A percentile compares a stretch with the other conserved stretches of the same genome.
Conservation (phyloP, 2,113 vertebrate species). For the Sitta europaea region DNA sequence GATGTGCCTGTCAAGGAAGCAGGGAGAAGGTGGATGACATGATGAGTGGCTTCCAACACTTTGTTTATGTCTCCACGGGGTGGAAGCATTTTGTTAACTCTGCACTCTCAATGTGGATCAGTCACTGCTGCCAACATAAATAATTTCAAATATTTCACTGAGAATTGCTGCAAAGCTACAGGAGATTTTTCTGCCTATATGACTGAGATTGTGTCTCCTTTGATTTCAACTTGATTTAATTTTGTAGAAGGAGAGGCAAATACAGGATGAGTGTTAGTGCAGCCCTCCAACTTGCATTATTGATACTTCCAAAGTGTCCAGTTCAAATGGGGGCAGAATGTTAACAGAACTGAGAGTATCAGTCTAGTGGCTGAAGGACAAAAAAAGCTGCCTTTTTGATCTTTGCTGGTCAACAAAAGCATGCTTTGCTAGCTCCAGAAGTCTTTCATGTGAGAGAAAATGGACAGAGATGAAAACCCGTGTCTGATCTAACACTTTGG, state of each 20-base stretch:
- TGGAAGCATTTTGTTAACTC: slow-evolving; percentile 59
- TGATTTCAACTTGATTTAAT: slow-evolving; percentile 56
- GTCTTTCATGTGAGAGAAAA: slow-evolving; percentile 60
- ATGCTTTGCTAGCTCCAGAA: slow-evolving; percentile 48
- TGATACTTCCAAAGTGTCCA: slow-evolving; percentile 56
- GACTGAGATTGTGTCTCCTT: slow-evolving; percentile 28
- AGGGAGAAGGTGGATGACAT: slow-evolving; percentile 1
- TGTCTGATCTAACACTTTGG: background rate
- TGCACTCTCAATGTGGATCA: slow-evolving; percentile 26
- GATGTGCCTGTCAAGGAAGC: slow-evolving; percentile 20
- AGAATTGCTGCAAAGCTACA: slow-evolving; percentile 39
- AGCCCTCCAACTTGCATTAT: slow-evolving; percentile 64
- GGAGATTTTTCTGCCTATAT: slow-evolving; percentile 22
- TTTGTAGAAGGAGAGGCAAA: slow-evolving; percentile 43
- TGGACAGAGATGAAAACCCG: slow-evolving; percentile 42
- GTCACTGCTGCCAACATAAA: slow-evolving; percentile 46
- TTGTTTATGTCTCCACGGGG: slow-evolving; percentile 28
- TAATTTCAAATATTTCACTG: slow-evolving; percentile 60
- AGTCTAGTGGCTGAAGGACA: slow-evolving; percentile 58
- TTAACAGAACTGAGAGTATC: slow-evolving; percentile 58
- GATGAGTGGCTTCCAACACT: slow-evolving; percentile 47
- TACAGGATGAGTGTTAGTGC: slow-evolving; percentile 41
- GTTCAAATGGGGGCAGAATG: slow-evolving; percentile 62
- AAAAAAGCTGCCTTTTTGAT: slow-evolving; percentile 64
- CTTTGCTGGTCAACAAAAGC: slow-evolving; percentile 64